Evolutionary conservation across 2,113 vertebrate genomes (phyloP).

Genomic region (Pleuronectes platessa): DNA sequence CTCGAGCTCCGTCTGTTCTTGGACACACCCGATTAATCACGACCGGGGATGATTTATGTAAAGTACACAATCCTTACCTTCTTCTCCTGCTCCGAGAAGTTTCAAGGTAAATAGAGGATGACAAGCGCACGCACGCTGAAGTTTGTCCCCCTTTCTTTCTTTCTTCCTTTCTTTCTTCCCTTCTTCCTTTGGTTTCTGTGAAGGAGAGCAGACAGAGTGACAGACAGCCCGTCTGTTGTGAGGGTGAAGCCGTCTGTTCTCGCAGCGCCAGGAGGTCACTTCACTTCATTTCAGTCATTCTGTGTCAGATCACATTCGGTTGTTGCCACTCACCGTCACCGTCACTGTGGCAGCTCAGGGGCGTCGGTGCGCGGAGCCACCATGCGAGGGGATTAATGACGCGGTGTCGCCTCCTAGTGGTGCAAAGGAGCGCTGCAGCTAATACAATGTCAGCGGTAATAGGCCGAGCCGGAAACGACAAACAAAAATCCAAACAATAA

Average conservation of each 20-base stretch:
- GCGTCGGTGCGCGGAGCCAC: constrained; percentile 48
- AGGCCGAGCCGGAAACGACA: not conserved
- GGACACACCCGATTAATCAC: constrained; percentile 63
- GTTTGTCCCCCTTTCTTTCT: not conserved
- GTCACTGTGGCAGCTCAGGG: constrained; percentile 51
- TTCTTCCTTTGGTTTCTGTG: constrained; percentile 3
- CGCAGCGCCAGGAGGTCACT: constrained; percentile 26
- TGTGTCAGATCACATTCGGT: constrained; percentile 54
- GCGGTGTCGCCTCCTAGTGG: constrained; percentile 63
- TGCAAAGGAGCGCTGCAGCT: not conserved
- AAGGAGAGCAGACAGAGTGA: constrained; percentile 47
- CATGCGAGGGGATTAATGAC: constrained; percentile 45
- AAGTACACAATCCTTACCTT: constrained; percentile 60
- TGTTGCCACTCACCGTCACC: constrained; percentile 57
- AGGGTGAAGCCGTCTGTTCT: constrained; percentile 8
- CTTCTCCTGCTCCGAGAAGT: constrained; percentile 22
- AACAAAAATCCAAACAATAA: not conserved
- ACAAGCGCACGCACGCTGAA: constrained; percentile 9
- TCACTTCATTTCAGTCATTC: constrained; percentile 27
- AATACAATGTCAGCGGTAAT: too few relatives aligned
- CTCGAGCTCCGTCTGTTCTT: constrained; percentile 42
- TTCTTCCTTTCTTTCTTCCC: not conserved
- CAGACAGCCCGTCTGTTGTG: not conserved
- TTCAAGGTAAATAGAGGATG: constrained; percentile 27
- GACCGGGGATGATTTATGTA: constrained; percentile 60